These are phyloP conservation scores for Gnathonemus echidnorhynchus DNA, from an alignment of 2,113 vertebrate genomes.

Conservation along the genomic window DNA sequence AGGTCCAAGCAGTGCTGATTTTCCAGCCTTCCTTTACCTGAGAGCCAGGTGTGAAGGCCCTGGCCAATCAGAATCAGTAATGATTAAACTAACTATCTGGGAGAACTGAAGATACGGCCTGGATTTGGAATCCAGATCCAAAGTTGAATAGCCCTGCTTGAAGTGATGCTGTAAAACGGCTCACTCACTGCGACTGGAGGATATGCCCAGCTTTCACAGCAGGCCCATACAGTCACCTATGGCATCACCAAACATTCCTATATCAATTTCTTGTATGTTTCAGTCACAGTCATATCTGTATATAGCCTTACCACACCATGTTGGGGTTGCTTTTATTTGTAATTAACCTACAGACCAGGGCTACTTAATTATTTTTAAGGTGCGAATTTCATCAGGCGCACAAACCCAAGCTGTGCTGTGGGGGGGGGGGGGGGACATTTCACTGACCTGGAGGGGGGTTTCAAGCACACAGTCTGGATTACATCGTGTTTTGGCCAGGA, in stretches of 20 bases:
- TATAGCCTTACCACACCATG: not conserved
- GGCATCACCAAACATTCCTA: not conserved
- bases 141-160: not conserved
- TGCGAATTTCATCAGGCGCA: not conserved
- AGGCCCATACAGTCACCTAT: not conserved
- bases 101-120: not conserved
- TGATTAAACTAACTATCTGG: not conserved
- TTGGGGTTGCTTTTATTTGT: not conserved
- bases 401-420: not conserved
- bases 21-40: not conserved
- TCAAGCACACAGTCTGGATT: not conserved
- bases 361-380: not conserved
- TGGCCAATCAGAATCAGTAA: not conserved
- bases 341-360: not conserved
- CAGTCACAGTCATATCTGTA: not conserved
- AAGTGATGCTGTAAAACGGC: not conserved
- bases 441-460: not conserved
- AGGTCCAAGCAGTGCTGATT: not conserved
- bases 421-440: not conserved
- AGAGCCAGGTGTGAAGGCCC: not conserved
- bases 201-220: not conserved
- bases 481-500: not conserved
- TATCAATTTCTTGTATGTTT: not conserved
- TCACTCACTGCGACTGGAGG: not conserved
- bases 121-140: not conserved